Base-by-base conservation (phyloP, 92 coral and sea anemone genomes). In the Isaurus tuberculatus region DNA sequence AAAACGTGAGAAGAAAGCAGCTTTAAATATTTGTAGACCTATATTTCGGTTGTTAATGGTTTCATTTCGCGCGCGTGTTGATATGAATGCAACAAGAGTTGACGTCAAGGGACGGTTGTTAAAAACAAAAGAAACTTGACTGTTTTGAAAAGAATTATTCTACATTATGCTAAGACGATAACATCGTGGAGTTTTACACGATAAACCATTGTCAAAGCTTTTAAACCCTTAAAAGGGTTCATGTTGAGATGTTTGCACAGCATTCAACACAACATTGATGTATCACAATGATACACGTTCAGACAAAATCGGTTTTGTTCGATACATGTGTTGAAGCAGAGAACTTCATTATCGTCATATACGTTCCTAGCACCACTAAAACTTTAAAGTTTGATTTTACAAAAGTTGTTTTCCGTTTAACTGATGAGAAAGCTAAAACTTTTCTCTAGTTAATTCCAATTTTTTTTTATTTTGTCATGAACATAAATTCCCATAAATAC, bases 301-400 rank as follows among this genome's bases (percentile, higher is more conserved):
- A 5, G 66, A 51, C 65, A 51, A 30, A 31, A 34, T 17, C 16
- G 25, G 1, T 40, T 74, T 51, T 74, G 80, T 51, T 14, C 46
- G 7, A 20, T 74, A n/a, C 46, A 49, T 53, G 68, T 40, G 53
- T 33, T 34, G 27, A 28, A 55, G 7, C 16, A 60, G 29, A 19
- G 9, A 27, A 5, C 17, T 48, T 32, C 6, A 46, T 23, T 37
- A 49, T 23, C 1, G 68, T 57, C 63, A 23, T 25, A 17, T n/a
- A 32, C 17, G 55, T 58, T 58, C 16, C 82, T 60, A 77, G 57
- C 70, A 70, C 20, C 13, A 58, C 82, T 23, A 46, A 31, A 51
- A 17, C 29, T 46, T 74, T 29, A 27, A 25, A 43, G 36, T n/a
- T 33, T 20, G 60, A 34, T n/a, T 33, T 74, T 23, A 29, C 22